A percentile compares a stretch with the other conserved stretches of the same genome.
Conservation (phyloP, 2,113 vertebrate species). For the Pygathrix nemaeus region DNA sequence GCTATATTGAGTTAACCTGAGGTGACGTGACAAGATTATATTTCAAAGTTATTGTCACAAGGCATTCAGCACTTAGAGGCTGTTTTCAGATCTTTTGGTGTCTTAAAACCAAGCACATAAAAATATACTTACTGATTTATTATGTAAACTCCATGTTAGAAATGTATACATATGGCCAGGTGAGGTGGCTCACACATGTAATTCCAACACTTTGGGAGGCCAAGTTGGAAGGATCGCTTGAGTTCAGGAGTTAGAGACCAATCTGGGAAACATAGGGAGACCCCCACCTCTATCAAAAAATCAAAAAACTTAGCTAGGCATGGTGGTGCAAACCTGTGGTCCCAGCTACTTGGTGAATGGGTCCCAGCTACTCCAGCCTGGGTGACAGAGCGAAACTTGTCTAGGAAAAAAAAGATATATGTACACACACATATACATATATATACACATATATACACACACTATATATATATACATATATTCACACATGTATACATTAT, state of each 20-base stretch:
- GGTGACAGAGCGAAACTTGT: too few relatives aligned
- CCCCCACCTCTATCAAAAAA: too few relatives aligned
- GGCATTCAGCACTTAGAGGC: background rate
- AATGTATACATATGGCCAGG: background rate
- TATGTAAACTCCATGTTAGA: background rate
- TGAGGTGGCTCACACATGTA: too few relatives aligned
- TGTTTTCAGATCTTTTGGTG: background rate
- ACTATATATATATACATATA: background rate
- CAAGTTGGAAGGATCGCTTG: too few relatives aligned
- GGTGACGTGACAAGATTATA: background rate
- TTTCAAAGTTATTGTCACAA: background rate
- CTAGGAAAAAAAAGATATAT: too few relatives aligned
- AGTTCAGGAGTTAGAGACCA: too few relatives aligned
- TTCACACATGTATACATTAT: background rate
- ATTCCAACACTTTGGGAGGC: too few relatives aligned
- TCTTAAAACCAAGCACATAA: background rate
- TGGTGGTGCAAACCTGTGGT: too few relatives aligned
- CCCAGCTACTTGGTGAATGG: too few relatives aligned
- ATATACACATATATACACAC: background rate
- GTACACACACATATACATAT: background rate
- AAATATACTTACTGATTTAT: background rate
- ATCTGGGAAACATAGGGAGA: too few relatives aligned
- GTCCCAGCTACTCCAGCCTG: too few relatives aligned
- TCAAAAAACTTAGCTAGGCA: too few relatives aligned
- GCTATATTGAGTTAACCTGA: background rate